A percentile compares a stretch with the other conserved stretches of the same genome.
Conservation (phyloP, 1,140 invertebrate species). For the Tetragnatha versicolor region DNA sequence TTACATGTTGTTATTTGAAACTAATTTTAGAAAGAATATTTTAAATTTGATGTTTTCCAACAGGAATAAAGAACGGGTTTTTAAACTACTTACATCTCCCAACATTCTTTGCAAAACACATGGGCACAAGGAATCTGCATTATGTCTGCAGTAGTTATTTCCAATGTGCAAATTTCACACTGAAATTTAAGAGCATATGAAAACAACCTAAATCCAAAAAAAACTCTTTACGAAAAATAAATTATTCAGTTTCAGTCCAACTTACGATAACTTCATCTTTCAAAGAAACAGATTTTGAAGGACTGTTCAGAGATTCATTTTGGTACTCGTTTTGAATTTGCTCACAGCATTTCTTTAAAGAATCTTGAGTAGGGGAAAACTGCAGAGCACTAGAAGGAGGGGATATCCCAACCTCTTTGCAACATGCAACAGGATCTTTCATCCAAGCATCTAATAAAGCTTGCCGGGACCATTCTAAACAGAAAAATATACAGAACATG, state of each 20-base stretch:
- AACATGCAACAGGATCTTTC: conserved; percentile 73
- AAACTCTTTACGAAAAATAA: background rate
- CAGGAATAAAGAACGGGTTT: background rate
- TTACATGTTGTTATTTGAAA: too few relatives aligned
- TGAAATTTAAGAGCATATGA: conserved; percentile 60
- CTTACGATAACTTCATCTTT: conserved; percentile 51
- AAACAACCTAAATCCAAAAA: background rate
- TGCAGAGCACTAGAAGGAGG: conserved; percentile 65
- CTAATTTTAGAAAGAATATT: too few relatives aligned
- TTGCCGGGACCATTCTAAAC: conserved; percentile 75
- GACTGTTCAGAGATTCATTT: conserved; percentile 56
- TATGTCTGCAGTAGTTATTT: conserved; percentile 62
- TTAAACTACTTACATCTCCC: conserved; percentile 69
- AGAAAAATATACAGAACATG: background rate
- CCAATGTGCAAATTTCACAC: conserved; percentile 73
- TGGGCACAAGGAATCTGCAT: conserved; percentile 71
- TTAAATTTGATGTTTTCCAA: background rate
- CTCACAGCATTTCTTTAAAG: conserved; percentile 37
- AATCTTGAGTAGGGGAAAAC: conserved; percentile 41
- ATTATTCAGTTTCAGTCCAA: too few relatives aligned
- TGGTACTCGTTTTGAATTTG: conserved; percentile 57
- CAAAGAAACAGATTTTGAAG: conserved; percentile 33
- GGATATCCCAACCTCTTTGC: conserved; percentile 73
- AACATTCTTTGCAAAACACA: conserved; percentile 73
- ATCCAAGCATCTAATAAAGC: conserved; percentile 76